Base-by-base conservation (phyloP, 2,113 vertebrate species). In the Nansenia antarctica region DNA sequence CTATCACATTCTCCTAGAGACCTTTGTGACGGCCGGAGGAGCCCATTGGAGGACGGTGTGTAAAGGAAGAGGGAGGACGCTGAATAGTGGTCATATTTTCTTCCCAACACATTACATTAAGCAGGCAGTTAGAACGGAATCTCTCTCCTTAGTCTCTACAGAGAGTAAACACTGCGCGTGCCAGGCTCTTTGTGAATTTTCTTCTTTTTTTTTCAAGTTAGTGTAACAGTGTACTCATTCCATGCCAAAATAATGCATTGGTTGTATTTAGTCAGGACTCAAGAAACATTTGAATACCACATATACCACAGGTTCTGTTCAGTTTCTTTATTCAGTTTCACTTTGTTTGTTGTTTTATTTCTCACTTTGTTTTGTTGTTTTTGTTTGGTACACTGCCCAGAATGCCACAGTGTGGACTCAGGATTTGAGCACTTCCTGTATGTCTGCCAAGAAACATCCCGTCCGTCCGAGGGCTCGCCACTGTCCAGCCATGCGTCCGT, bases 381-480 rank as follows among this genome's bases (percentile, higher is more conserved):
- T 49, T 15, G 45, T 14, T 8, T 49, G 35, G 35, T 67, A 65
- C 2, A 29, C 65, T 60, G 55, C 49, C 31, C 22, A 54, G 59
- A 62, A 67, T 71, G 62, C 47, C 49, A 37, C 64, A 67, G 61
- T 47, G 66, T 65, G 35, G 39, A 27, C 47, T 74, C 35, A 14
- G 53, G n/a, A 20, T 49, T 8, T 8, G n/a, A 49, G 5, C 8
- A 2, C 59, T 65, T 65, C 63, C 45, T 39, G 53, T 31, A 15
- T 5, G 30, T 47, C 35, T 80, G 80, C 80, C 76, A 69, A 75
- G 42, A 76, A 68, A 64, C 52, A 26, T 65, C 67, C 34, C 24
- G 58, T 55, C 70, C 55, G 27, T 69, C 64, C 70, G 74, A 8
- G 11, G 42, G 20, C 5, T 35, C 49, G 62, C 57, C 35, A 35